phyloP scores from a whole-genome alignment of 2,113 vertebrate genomes.

The Capra hircus region DNA sequence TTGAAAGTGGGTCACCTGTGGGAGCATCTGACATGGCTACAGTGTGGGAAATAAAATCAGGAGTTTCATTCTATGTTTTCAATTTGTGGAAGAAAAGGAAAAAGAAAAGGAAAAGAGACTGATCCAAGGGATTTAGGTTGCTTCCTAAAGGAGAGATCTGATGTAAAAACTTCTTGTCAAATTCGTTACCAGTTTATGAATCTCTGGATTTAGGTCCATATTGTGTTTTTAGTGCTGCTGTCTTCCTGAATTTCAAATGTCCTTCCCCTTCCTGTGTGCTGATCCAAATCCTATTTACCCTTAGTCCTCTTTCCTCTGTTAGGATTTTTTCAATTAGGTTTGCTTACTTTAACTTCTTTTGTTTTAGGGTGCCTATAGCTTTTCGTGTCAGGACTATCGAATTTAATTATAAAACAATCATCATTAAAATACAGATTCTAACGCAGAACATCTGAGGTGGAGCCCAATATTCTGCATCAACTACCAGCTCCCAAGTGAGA shows the following conservation, averaged over 20 bases:
- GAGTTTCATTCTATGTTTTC: neutral
- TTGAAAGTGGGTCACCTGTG: neutral
- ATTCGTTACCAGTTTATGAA: neutral
- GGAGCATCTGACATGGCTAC: neutral
- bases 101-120: neutral
- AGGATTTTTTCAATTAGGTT: neutral
- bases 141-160: neutral
- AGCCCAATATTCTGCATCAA: neutral
- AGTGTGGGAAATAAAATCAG: neutral
- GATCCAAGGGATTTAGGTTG: neutral
- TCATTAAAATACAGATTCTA: neutral
- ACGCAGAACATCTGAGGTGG: fast-evolving
- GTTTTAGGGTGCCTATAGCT: neutral
- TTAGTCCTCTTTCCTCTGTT: neutral
- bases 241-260: neutral
- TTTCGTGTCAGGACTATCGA: neutral
- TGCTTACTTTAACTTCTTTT: neutral
- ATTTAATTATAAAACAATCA: neutral
- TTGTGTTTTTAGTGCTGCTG: neutral
- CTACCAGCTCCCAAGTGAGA: neutral
- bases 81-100: neutral
- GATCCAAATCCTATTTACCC: neutral
- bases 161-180: neutral
- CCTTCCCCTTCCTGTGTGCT: neutral
- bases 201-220: neutral